phyloP scores from a whole-genome alignment of 2,797 vertebrate genomes.

The Phylloscopus collybita region DNA sequence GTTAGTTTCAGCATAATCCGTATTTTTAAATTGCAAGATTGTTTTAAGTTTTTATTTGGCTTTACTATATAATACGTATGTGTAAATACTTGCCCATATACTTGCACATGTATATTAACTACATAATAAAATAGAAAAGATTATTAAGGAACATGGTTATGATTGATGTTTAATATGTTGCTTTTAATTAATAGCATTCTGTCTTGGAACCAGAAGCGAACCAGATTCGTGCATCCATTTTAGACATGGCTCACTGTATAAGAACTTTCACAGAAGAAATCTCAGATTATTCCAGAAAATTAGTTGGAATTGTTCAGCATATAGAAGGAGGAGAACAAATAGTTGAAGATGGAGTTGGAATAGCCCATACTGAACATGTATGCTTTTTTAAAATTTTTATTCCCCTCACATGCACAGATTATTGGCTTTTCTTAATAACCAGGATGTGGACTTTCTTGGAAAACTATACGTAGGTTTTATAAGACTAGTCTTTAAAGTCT shows the following conservation, averaged over 20 bases:
- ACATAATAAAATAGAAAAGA: not conserved
- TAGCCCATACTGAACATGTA: slow-evolving; percentile 97
- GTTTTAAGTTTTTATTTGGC: not conserved
- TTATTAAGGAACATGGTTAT: not conserved
- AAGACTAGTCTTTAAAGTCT: not conserved
- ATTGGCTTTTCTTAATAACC: not conserved
- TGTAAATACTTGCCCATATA: accelerated
- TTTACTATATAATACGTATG: not conserved
- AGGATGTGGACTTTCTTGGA: not conserved
- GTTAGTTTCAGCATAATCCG: not conserved
- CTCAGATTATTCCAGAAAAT: slow-evolving; percentile 96
- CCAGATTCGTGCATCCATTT: slow-evolving; percentile 96
- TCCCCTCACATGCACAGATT: not conserved
- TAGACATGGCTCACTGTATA: slow-evolving; percentile 99
- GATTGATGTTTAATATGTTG: not conserved
- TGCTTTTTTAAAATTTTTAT: not conserved
- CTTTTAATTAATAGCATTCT: slow-evolving; percentile 84
- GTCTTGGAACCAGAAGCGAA: slow-evolving; percentile 94
- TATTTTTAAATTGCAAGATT: not conserved
- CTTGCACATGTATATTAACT: not conserved
- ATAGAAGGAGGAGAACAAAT: slow-evolving; percentile 98
- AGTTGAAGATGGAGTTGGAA: slow-evolving; percentile 92
- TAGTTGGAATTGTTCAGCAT: slow-evolving; percentile 95
- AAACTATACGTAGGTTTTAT: not conserved
- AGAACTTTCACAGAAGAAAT: slow-evolving; percentile 98